Evolutionary conservation across 2,797 vertebrate species (phyloP), one percentile per base, ranked within the genome.

Genomic region (Liparis tanakae): DNA sequence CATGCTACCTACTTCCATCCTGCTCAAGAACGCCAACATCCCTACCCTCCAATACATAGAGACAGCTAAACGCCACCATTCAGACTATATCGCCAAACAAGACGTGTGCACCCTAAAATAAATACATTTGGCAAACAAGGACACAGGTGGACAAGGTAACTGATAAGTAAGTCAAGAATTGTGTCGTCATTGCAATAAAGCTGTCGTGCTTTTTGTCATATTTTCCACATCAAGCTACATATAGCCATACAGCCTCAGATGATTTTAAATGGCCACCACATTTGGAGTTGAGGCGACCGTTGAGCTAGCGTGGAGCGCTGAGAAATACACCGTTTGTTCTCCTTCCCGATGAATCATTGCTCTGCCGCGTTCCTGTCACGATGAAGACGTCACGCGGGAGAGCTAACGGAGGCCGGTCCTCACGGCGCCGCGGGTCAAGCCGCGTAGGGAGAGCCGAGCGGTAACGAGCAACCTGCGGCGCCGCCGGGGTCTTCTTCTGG

Each of bases 401-500:
- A 2, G 63, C 57, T 50, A 50, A 70, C 25, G 7, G 41, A 68
- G 51, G 54, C n/a, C 7, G 51, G 65, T 68, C 30, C 50, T 34
- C 41, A 18, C 7, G 10, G 59, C 59, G 58, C 33, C 50, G 50
- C 60, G 48, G 70, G 56, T 80, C 43, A 67, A 75, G 56, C 57
- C 51, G 74, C 5, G 33, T 60, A 18, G 65, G 60, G 43, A 75
- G 67, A 72, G 70, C 71, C 33, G 43, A 78, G 72, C 67, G 13
- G 73, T 88, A 89, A 90, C 67, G n/a, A 88, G 84, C 81, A 58
- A 88, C 87, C 79, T 85, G 85, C 84, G 71, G 81, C 25, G 33
- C 57, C 5, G 25, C 3, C 43, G 25, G 3, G 39, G 54, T 10
- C 39, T 41, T 12, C 39, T 41, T 41, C 39, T 41, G 39, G 65